Base-by-base conservation (phyloP, 2,797 vertebrate species). In the Luscinia megarhynchos region DNA sequence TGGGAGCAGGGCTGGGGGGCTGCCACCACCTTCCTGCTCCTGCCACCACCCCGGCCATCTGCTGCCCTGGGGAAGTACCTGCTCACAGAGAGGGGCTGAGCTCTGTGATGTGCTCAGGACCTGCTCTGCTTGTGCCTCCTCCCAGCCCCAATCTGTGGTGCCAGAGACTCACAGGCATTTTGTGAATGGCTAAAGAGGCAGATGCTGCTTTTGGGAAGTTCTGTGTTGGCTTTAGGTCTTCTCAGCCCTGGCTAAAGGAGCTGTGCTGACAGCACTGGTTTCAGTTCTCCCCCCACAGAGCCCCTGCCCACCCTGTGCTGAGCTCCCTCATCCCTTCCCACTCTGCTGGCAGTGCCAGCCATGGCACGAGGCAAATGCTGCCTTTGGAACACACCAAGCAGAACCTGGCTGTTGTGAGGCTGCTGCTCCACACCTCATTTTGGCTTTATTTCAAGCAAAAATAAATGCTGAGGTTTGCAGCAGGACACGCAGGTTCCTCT, bases 1-100 rank as follows among this genome's bases (percentile, higher is more conserved):
- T 97, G 98, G 98, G 97, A 97, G 97, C 84, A 77, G 97, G 97
- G 97, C 97, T 95, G 94, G 18, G 93, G 95, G 96, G 97, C 97
- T 98, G 98, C 96, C 97, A 97, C 97, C 96, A 97, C 98, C 98
- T 97, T 96, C 98, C 95, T 98, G 97, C 98, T 97, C 97, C 97
- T 97, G 97, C 98, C 97, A 41, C 40, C 19, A 18, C 89, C 80
- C 23, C 83, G 90, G 81, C 53, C 30, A 34, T 34, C n/a, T 57
- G 55, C 91, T 88, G 84, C 59, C 62, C 57, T 27, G 0, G 2
- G 85, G 43, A 89, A 30, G 80, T 54, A 96, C 94, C 68, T 54
- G 96, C 84, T 91, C 89, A 36, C 63, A 54, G 70, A 0, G 22
- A 94, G 87, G 80, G 36, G 83, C 13, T 72, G 85, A 54, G 81